phyloP scores from a whole-genome alignment of 2,113 vertebrate species.

The Alosa alosa region DNA sequence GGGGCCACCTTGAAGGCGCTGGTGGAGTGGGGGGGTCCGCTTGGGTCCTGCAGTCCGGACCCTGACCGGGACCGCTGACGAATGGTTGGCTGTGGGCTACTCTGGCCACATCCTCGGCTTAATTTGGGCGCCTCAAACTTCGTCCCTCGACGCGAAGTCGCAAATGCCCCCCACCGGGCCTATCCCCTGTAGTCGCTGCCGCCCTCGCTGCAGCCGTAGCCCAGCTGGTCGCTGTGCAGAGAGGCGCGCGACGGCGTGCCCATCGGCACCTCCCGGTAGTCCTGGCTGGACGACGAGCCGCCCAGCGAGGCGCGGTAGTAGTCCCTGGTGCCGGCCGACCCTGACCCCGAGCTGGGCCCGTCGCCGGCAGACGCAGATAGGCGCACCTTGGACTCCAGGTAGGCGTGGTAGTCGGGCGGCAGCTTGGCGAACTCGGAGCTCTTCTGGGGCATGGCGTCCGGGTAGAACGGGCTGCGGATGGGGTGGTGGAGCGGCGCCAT shows the following conservation, averaged over 20 bases:
- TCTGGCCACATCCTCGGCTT: too few relatives aligned
- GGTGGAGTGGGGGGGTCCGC: slow-evolving; percentile 81
- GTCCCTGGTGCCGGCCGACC: slow-evolving; percentile 41
- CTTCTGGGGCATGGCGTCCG: slow-evolving; percentile 83
- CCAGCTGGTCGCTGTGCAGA: slow-evolving; percentile 83
- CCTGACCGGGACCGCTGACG: slow-evolving; percentile 92
- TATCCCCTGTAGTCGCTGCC: slow-evolving; percentile 77
- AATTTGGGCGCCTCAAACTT: too few relatives aligned
- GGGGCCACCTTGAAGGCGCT: slow-evolving; percentile 85
- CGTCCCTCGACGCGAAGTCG: slow-evolving; percentile 70
- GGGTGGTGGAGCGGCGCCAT: slow-evolving; percentile 51
- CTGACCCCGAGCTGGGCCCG: slow-evolving; percentile 15
- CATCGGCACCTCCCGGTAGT: slow-evolving; percentile 85
- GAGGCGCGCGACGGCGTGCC: slow-evolving; percentile 81
- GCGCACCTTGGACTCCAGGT: slow-evolving; percentile 83
- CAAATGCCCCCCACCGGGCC: slow-evolving; percentile 72
- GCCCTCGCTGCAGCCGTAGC: slow-evolving; percentile 61
- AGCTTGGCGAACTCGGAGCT: slow-evolving; percentile 78
- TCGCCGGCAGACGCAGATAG: slow-evolving; percentile 69
- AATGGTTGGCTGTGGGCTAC: slow-evolving; percentile 89
- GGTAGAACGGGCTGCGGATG: slow-evolving; percentile 80
- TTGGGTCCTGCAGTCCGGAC: slow-evolving; percentile 92
- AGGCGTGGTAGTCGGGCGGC: slow-evolving; percentile 83
- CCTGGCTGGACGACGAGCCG: slow-evolving; percentile 72
- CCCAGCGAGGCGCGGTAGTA: slow-evolving; percentile 71